Base-by-base conservation (phyloP, 2,113 vertebrate species). In the Calidris pugnax region DNA sequence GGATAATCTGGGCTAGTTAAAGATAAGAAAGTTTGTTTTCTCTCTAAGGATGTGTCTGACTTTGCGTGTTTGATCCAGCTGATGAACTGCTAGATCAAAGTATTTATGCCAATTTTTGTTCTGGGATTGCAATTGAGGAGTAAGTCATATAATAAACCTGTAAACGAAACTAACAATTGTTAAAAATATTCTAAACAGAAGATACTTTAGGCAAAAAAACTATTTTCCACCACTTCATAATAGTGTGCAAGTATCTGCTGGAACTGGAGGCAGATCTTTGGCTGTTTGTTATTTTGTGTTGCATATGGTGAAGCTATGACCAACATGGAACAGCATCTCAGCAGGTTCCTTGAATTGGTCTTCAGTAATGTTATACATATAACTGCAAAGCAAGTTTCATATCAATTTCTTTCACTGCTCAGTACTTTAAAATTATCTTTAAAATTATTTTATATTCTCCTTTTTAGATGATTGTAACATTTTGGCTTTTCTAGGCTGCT, bases 1-100 rank as follows among this genome's bases (percentile, higher is more conserved):
- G 72, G 75, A 55, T 84, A 64, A 64, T 39, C 64, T 74, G 6
- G 53, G 67, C 64, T 55, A 68, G 35, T 43, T 85, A 50, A 75
- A 94, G 87, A 94, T 91, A 93, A 93, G 84, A 86, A 90, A 60
- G 55, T 81, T 95, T 87, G 76, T 89, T 95, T 93, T 95, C 76
- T 93, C 62, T 95, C 41, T 35, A 10, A 1, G 47, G 72, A 47
- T 57, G 14, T 60, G 72, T 33, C 85, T 95, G 85, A 66, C 79
- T 90, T 88, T 57, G 75, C 85, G 53, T 47, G 45, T 80, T 93
- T 85, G 93, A 83, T 93, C 67, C 74, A 79, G 45, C n/a, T 87
- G 85, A 68, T 87, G 66, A 87, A 10, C 67, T 81, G 73, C 3
- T 32, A 93, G 81, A 82, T 94, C 4, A 33, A 95, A 94, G 45